Evolutionary conservation across 2,113 vertebrate species (phyloP), one percentile per base, ranked within the genome.

Genomic region (Oreotrochilus melanogaster): DNA sequence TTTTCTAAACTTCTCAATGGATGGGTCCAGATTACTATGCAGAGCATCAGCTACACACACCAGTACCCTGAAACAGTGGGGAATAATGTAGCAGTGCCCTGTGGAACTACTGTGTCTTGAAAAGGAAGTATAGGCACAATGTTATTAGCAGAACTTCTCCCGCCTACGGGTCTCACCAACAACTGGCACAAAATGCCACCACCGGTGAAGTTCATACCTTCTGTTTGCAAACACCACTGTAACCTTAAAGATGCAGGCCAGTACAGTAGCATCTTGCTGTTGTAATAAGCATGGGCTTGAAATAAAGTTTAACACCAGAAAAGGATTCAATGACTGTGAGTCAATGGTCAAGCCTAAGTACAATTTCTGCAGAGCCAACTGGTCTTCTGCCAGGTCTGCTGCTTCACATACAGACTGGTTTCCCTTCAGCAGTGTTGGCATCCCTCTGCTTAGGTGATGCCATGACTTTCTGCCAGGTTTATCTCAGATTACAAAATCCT

Each of bases 241-340:
- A 64, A 61, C 39, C 78, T 93, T 86, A 79, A 88, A 90, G 60
- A 56, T 8, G 23, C 74, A 78, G 72, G 33, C 39, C 65, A 48
- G 58, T 69, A 69, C 65, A 92, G 73, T 61, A 80, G 62, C 19
- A 18, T 48, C 19, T 45, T 80, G 48, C 50, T 88, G 71, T 31
- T 93, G 65, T 2, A 16, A 86, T 79, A 85, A 90, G 61, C 18
- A 50, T 22, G 23, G 18, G 9, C 60, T 93, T 73, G 42, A 86
- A 92, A 79, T 90, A 42, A 85, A 76, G 42, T 88, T 86, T 74
- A 56, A 80, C 88, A 96, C 48, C 69, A 89, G 69, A 91, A 93
- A 92, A 90, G 21, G 25, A 51, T 17, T 74, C 66, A 58, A 21
- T 70, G 47, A 17, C 54, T 88, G 23, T 18, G 25, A 76, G 31